Evolutionary conservation across 2,113 vertebrate genomes (phyloP), one percentile per base, ranked within the genome.

Genomic region (Cochlearius cochlearius): DNA sequence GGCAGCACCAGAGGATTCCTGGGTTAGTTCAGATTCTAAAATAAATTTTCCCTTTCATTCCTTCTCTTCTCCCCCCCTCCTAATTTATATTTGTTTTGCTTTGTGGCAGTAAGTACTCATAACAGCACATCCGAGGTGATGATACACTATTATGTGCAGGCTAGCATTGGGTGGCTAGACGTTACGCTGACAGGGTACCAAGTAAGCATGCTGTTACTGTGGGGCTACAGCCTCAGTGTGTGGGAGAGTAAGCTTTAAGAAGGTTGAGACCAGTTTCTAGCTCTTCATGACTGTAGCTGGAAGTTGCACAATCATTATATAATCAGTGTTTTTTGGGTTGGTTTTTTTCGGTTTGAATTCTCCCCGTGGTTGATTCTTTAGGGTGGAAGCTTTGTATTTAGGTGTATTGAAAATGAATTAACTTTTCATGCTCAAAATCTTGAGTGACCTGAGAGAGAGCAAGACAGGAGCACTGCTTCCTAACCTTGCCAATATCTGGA

Each of bases 201-300:
- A 39, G 25, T 45, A 19, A 59, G 20, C 29, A 2, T 27, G 25
- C 50, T 47, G 10, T n/a, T 53, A 34, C 17, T 32, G 27, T 38
- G 32, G 62, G 39, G 22, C 27, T 69, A 21, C 5, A 11, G 36
- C 36, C 13, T 66, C 23, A 23, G 3, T 0, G 0, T 52, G 29
- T 62, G 69, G 66, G 5, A 60, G 29, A 67, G 38, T 13, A 50
- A 59, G 10, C 29, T 85, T 64, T 38, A 53, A 79, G 55, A 45
- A 59, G 19, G 11, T 22, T 47, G 49, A 72, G 80, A 17, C 17
- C 17, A 43, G 11, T 71, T 74, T 56, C 38, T 50, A 59, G 43
- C 32, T 68, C 38, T 58, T 83, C 34, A 2, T 41, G 22, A 64
- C 53, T 2, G 0, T 34, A 60, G 25, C 76, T 93, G 58, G 36